Base-by-base conservation (phyloP, 2,888 invertebrate genomes). In the Cylindroiulus punctatus region DNA sequence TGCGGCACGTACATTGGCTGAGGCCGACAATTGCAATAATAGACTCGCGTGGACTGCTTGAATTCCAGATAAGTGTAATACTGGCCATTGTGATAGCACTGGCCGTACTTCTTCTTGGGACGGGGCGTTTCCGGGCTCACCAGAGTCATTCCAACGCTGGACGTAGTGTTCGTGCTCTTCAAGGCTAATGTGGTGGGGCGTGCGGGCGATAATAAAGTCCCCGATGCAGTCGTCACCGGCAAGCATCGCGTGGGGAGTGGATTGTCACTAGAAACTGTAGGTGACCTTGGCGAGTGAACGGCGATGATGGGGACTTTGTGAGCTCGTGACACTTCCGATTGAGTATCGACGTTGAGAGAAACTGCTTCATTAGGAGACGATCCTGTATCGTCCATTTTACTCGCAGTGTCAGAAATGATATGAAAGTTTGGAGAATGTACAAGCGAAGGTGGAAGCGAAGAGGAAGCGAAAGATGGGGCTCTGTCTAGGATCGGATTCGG, bases 91-190 rank as follows among this genome's bases (percentile, higher is more conserved):
- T 97, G 92, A 91, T 96, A 96, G 87, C 97, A 93, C 90, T 97
- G 97, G 81, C 96, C 95, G 90, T 96, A 97, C 44, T 96, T 95
- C 90, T 97, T 97, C 76, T 95, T 95, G 0, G 96, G 96, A 22
- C 97, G 92, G 14, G 97, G 97, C 0, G 97, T 97, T 91, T 97
- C 97, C 0, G 97, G 97, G 88, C 96, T 97, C 84, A 97, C 95
- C 85, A 97, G 91, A 14, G 89, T 89, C 65, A 86, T 86, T 22
- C 87, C 88, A 86, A 83, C 85, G 87, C 19, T 44, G 44, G 44
- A 44, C 44, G 44, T 36, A 2, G 85, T 85, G 12, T 88, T 76
- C 12, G 91, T 96, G 93, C 85, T 96, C n/a, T 96, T 96, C 47
- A 97, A 91, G 0, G 96, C 95, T 88, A 97, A 91, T 44, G 96